phyloP scores from a whole-genome alignment of 2,797 vertebrate genomes.

The Choloepus didactylus region DNA sequence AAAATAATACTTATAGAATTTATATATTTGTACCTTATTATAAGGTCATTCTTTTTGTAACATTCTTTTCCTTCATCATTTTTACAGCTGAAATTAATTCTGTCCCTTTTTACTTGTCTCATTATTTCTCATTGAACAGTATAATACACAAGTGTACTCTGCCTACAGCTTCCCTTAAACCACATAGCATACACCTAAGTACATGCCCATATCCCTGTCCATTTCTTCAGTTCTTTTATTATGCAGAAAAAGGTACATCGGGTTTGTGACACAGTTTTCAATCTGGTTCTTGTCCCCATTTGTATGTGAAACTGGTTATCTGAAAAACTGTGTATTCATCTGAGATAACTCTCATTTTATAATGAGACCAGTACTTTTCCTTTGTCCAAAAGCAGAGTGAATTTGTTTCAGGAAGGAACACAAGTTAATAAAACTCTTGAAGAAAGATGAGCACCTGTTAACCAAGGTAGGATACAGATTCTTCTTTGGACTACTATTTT shows the following conservation, averaged over 20 bases:
- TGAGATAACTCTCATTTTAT: conserved; percentile 25
- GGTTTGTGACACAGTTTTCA: background rate
- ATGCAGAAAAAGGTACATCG: background rate
- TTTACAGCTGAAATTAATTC: background rate
- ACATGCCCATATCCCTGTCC: background rate
- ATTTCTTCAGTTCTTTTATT: background rate
- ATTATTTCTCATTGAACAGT: background rate
- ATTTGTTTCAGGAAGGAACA: conserved; percentile 48
- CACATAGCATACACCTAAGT: no score
- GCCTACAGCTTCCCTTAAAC: background rate
- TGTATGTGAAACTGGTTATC: conserved; percentile 53
- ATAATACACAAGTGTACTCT: background rate
- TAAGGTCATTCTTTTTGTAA: background rate
- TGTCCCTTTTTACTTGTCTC: background rate
- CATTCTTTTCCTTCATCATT: background rate
- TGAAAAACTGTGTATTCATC: conserved; percentile 17
- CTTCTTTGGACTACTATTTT: background rate
- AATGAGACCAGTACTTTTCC: background rate
- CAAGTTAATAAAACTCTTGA: conserved; percentile 8
- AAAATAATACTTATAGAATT: background rate
- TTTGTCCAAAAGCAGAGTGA: conserved; percentile 46
- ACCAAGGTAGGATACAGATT: background rate
- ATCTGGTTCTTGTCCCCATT: background rate
- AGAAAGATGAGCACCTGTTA: background rate
- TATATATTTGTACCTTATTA: background rate